Evolutionary conservation across 1,140 invertebrate genomes (phyloP), one percentile per base, ranked within the genome.

Genomic region (Drosophila athabasca): DNA sequence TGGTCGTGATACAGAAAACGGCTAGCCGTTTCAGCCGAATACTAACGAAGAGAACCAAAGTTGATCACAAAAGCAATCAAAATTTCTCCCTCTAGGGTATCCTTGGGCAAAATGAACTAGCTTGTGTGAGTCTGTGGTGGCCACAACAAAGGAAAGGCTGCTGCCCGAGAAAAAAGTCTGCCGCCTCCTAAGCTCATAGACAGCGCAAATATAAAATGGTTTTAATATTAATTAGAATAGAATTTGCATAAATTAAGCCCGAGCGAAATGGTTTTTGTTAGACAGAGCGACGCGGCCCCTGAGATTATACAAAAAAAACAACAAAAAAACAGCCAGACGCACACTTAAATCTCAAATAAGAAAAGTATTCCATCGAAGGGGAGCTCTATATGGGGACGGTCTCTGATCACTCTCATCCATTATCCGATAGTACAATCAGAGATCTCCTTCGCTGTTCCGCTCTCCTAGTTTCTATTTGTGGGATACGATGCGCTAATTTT

Each of bases 201-300:
- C 19, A 59, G 29, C 5, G 73, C 41, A 60, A 58, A 69, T 75
- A 64, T 52, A 52, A 62, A 73, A 88, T 65, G 67, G 57, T 61
- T 52, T 74, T 83, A 83, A 83, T 70, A 79, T 88, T 88, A 88
- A 88, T 88, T 88, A 79, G 81, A 82, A 72, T 69, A 88, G 76
- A 83, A 88, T 88, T 88, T 88, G 83, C 83, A 88, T 88, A 83
- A 76, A 76, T 87, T 79, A 79, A 76, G 51, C 13, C 69, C 55
- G 31, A 39, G 58, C 53, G 66, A 88, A 76, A 65, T 73, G 67
- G 71, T 66, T 89, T 88, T 54, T 70, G 72, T 88, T 82, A 88
- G 83, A 88, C 83, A 89, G 84, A 79, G 83, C 83, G 83, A 79
- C 83, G 83, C 83, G 75, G 43, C 49, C 58, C 54, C 46, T 45